Base-by-base conservation (phyloP, 2,797 vertebrate species). In the Schizopygopsis pylzovi region DNA sequence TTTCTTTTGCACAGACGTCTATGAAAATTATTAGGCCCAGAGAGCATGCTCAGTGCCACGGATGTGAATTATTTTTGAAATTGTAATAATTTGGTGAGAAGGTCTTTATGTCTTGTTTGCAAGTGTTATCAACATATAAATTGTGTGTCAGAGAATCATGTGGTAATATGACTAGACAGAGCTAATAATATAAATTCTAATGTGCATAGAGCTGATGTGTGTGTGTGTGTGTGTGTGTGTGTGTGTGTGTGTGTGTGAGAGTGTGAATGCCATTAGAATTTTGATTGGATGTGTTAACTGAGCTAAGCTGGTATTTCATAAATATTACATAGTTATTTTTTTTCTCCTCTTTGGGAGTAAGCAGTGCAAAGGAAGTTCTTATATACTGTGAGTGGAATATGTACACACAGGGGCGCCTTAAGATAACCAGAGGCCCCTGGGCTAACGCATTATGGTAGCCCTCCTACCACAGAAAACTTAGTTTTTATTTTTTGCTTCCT, bases 91-190 rank as follows among this genome's bases (percentile, higher is more conserved):
- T 83, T 86, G 65, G 61, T 81, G 41, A 67, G 63, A 85, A 49
- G 59, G 54, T 56, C 54, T 83, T 73, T 81, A 45, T 61, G 79
- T 49, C 61, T 81, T 84, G 71, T 88, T 89, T 85, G 72, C 59
- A 75, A 84, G 68, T 85, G 81, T 88, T 82, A 81, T 91, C 84
- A 85, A 80, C 78, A 22, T 83, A 52, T 49, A 90, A 79, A 76
- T 79, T 59, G 59, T 43, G 61, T 61, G 71, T 59, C 71, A 85
- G 84, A 80, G 77, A 86, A 87, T 37, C 72, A 70, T 80, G 49
- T 82, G 77, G 81, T 84, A 86, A 86, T 85, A 77, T 45, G 70
- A 88, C 75, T 72, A 77, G 54, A 82, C 65, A 79, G 82, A 81
- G 72, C 72, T 76, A 86, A 86, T 76, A 76, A 45, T 49, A 67